Evolutionary conservation across 2,113 vertebrate genomes (phyloP).

Genomic region (Chloebia gouldiae): DNA sequence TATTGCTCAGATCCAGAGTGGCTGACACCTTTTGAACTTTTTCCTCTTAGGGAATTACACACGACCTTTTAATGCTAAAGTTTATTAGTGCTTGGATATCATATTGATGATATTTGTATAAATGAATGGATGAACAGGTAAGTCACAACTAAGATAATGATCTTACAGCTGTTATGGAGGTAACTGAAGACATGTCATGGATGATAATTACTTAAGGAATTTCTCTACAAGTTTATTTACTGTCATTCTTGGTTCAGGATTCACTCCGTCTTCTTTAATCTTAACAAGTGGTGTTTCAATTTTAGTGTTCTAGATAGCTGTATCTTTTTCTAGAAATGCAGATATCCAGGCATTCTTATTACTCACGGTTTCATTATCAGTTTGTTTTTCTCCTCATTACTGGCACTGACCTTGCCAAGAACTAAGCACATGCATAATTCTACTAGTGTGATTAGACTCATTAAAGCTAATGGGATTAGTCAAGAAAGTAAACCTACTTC

Average conservation of each 20-base stretch:
- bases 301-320: neutral
- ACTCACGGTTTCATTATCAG: slow-evolving; percentile 5
- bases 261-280: neutral
- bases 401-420: slow-evolving; percentile 39
- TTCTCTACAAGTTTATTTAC: neutral
- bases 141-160: slow-evolving; percentile 4
- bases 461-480: slow-evolving; percentile 55
- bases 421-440: slow-evolving; percentile 40
- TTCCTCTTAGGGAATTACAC: neutral
- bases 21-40: neutral
- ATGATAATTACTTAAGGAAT: neutral
- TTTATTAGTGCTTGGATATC: slow-evolving; percentile 18
- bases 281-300: neutral
- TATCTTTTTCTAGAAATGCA: slow-evolving; percentile 1
- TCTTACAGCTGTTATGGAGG: neutral
- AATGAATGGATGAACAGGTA: slow-evolving; percentile 5
- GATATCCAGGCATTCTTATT: neutral
- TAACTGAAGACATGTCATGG: neutral
- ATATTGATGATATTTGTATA: neutral
- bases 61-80: neutral
- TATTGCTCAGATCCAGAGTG: neutral
- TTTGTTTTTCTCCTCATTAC: slow-evolving; percentile 45
- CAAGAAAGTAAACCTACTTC: slow-evolving; percentile 51
- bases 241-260: neutral
- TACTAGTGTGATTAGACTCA: slow-evolving; percentile 10